phyloP scores from a whole-genome alignment of 2,113 vertebrate species.

The Grammomys surdaster region DNA sequence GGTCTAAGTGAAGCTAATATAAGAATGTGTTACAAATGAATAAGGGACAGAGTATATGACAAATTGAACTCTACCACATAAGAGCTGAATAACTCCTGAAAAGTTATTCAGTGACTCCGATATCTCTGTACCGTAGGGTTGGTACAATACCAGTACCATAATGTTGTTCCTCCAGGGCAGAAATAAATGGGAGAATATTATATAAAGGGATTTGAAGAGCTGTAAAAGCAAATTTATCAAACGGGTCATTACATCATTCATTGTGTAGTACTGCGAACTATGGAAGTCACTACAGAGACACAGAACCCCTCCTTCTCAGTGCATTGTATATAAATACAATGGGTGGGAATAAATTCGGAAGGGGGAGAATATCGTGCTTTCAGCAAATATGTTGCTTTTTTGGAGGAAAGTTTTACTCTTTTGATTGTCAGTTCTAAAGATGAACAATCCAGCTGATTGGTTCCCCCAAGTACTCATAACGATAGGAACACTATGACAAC shows the following conservation, averaged over 20 bases:
- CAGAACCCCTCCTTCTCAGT: not conserved
- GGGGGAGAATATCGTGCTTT: constrained; percentile 46
- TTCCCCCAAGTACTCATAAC: constrained; percentile 54
- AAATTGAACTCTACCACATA: not conserved
- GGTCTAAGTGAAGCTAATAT: not conserved
- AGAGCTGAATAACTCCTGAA: constrained; percentile 42
- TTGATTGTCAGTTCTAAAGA: constrained; percentile 64
- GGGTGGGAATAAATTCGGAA: constrained; percentile 12
- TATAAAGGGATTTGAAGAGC: constrained; percentile 59
- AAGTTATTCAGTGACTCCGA: not conserved
- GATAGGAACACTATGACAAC: constrained; percentile 28
- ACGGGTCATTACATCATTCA: not conserved
- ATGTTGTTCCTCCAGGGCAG: not conserved
- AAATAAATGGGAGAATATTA: constrained; percentile 37
- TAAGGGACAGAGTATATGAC: not conserved
- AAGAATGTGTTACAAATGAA: not conserved
- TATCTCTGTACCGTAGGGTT: not conserved
- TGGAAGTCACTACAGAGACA: not conserved
- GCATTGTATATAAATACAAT: not conserved
- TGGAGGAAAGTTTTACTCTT: constrained; percentile 70
- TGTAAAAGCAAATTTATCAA: constrained; percentile 35
- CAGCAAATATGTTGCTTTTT: constrained; percentile 50
- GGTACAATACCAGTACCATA: not conserved
- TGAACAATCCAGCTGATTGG: constrained; percentile 72
- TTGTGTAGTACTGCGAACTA: not conserved